Conservation (phyloP, 1,140 invertebrate genomes). For the Drosophila lacteicornis region DNA sequence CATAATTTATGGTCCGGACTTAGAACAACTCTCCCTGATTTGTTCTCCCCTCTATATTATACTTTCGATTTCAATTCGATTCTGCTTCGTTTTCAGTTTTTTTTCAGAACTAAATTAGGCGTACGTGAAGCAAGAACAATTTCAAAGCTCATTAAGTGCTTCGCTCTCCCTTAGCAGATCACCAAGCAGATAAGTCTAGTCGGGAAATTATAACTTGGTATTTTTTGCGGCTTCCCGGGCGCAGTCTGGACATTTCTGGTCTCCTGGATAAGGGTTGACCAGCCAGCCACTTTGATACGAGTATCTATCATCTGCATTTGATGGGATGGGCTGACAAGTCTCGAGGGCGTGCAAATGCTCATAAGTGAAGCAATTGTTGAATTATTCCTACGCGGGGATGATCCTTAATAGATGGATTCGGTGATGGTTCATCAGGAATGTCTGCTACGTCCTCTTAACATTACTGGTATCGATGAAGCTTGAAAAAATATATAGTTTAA, state of each 20-base stretch:
- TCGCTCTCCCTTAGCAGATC: slow-evolving; percentile 3
- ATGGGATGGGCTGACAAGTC: slow-evolving; percentile 1
- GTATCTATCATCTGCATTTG: slow-evolving; percentile 31
- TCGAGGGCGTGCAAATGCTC: slow-evolving; percentile 52
- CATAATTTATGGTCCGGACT: slow-evolving; percentile 72
- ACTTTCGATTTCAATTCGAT: slow-evolving; percentile 56
- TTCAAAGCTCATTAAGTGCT: slow-evolving; percentile 76
- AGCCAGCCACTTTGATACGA: not conserved
- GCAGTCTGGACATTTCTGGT: not conserved
- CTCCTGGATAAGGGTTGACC: slow-evolving; percentile 16
- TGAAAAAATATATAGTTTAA: not conserved
- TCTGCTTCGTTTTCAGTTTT: slow-evolving; percentile 54
- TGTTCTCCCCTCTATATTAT: not conserved
- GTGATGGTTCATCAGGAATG: not conserved
- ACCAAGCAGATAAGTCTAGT: slow-evolving; percentile 33
- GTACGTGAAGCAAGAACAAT: slow-evolving; percentile 46
- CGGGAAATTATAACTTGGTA: slow-evolving; percentile 31
- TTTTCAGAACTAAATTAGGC: slow-evolving; percentile 57
- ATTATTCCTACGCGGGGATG: slow-evolving; percentile 2
- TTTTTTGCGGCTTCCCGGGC: slow-evolving; percentile 23
- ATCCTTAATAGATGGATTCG: not conserved
- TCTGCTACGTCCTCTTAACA: not conserved
- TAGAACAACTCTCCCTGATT: slow-evolving; percentile 48
- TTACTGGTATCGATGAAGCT: not conserved
- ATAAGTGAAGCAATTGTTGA: slow-evolving; percentile 42